Conservation (phyloP, 2,888 invertebrate genomes). For the Lasioglossum marginatum region DNA sequence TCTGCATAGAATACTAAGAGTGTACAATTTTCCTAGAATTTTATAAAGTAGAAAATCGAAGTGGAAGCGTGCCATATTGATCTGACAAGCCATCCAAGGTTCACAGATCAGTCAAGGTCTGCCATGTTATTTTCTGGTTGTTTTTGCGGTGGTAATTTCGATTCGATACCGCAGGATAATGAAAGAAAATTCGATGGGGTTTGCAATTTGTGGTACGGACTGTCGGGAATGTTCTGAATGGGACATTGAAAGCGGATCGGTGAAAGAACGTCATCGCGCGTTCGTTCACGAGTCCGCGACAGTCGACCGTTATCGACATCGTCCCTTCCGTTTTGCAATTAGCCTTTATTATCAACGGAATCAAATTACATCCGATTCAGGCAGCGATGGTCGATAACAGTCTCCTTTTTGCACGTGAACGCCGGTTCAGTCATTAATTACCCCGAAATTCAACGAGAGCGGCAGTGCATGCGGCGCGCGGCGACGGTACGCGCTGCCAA, state of each 20-base stretch:
- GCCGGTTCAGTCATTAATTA: slow-evolving; percentile 58
- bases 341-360: slow-evolving; percentile 42
- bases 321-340: slow-evolving; percentile 37
- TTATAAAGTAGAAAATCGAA: neutral
- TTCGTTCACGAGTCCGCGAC: neutral
- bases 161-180: neutral
- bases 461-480: neutral
- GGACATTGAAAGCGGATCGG: neutral
- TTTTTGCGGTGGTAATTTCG: neutral
- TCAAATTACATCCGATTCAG: slow-evolving; percentile 48
- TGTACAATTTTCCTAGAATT: neutral
- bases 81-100: neutral
- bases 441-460: slow-evolving; percentile 43
- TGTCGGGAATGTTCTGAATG: neutral
- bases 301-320: slow-evolving; percentile 4
- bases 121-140: neutral
- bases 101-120: neutral
- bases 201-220: neutral
- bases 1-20: neutral
- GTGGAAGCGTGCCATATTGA: neutral
- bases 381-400: slow-evolving; percentile 41
- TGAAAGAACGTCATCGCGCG: neutral
- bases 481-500: slow-evolving; percentile 15
- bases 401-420: slow-evolving; percentile 50
- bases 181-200: neutral